A percentile compares a stretch with the other conserved stretches of the same genome.
Conservation (phyloP, 2,888 invertebrate genomes). For the Eugnorisma glareosa region DNA sequence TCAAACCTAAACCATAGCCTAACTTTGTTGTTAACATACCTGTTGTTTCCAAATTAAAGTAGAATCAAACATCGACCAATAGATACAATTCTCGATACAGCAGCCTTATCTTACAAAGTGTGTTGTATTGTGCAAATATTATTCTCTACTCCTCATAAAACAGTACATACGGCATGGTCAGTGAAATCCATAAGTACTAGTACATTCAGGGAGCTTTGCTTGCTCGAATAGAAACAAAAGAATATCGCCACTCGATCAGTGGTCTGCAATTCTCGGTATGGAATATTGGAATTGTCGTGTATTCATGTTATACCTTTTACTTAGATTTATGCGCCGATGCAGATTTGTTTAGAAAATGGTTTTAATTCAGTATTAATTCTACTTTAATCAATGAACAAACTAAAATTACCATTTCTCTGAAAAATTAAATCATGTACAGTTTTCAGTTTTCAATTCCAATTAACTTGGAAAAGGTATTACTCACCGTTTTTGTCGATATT, state of each 20-base stretch:
- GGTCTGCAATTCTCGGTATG: conserved; percentile 1
- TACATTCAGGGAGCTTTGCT: conserved; percentile 21
- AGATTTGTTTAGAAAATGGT: background rate
- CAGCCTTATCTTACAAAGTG: background rate
- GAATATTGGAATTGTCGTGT: background rate
- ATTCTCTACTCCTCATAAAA: background rate
- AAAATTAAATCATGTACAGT: too few species aligned
- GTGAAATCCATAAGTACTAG: conserved; percentile 1
- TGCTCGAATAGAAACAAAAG: conserved; percentile 26
- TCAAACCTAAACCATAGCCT: background rate
- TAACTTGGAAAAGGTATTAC: background rate
- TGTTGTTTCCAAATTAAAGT: background rate
- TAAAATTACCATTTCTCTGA: background rate
- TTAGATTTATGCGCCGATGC: background rate
- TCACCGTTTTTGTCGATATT: background rate
- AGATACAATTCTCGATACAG: background rate
- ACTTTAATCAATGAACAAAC: background rate
- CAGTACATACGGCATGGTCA: background rate
- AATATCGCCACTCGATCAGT: conserved; percentile 8
- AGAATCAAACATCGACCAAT: background rate
- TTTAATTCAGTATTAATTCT: background rate
- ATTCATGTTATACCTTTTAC: background rate
- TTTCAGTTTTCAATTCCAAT: too few species aligned
- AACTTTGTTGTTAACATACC: background rate
- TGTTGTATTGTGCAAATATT: conserved; percentile 11